A percentile compares a stretch with the other conserved stretches of the same genome.
These are phyloP conservation scores for Apogon hyalosoma DNA, from an alignment of 2,797 vertebrate genomes.

Conservation along the genomic window DNA sequence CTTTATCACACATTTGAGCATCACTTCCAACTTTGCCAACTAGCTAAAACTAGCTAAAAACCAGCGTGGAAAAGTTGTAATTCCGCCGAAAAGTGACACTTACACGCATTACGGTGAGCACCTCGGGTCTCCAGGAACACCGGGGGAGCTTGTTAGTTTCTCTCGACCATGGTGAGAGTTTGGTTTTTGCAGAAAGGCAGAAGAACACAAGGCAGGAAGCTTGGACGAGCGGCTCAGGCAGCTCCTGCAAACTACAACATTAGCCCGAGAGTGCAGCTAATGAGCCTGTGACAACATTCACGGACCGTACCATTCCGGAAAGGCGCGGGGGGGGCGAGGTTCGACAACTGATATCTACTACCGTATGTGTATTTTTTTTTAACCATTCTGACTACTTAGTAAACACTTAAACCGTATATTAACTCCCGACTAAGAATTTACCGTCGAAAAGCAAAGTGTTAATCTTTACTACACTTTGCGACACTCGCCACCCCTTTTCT, in stretches of 20 bases:
- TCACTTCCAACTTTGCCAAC: not conserved
- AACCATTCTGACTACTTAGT: not conserved
- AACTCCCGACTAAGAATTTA: not conserved
- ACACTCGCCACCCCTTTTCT: not conserved
- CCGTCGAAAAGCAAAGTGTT: fast-evolving
- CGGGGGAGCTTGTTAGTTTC: slow-evolving; percentile 43
- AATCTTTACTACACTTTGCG: not conserved
- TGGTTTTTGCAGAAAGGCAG: slow-evolving; percentile 27
- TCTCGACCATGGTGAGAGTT: slow-evolving; percentile 49
- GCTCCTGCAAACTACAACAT: slow-evolving; percentile 68
- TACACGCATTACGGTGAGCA: slow-evolving; percentile 67
- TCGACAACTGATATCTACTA: not conserved
- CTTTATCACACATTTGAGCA: slow-evolving; percentile 21
- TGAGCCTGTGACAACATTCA: slow-evolving; percentile 70
- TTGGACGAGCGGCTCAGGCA: slow-evolving; percentile 24
- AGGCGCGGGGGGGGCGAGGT: slow-evolving; percentile 2
- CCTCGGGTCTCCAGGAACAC: slow-evolving; percentile 36
- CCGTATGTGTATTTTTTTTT: not conserved
- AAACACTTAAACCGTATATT: fast-evolving
- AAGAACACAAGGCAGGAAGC: slow-evolving; percentile 41
- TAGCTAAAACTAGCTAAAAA: slow-evolving; percentile 3
- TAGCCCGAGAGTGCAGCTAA: slow-evolving; percentile 59
- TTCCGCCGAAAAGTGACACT: slow-evolving; percentile 51
- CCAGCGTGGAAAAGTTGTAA: slow-evolving; percentile 39
- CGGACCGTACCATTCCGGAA: slow-evolving; percentile 48